These are phyloP conservation scores for Ruditapes philippinarum DNA, from an alignment of 1,140 invertebrate species.

Conservation along the genomic window DNA sequence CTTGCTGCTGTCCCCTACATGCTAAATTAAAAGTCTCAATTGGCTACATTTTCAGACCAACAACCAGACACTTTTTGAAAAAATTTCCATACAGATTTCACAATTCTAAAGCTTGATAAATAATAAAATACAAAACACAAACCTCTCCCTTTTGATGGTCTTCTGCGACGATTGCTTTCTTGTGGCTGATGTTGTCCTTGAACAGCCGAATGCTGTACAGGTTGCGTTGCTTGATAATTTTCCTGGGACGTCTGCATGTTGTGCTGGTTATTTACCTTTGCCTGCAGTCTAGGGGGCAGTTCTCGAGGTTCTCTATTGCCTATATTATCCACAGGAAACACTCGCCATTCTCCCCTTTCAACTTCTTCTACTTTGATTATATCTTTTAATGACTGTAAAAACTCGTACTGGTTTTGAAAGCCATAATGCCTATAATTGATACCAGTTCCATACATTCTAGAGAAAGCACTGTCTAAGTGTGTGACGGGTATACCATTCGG, in stretches of 20 bases:
- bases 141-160: slow-evolving; percentile 64
- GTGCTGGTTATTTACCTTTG: too few relatives aligned
- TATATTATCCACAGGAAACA: slow-evolving; percentile 66
- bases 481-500: slow-evolving; percentile 71
- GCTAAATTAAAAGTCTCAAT: too few relatives aligned
- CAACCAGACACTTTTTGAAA: too few relatives aligned
- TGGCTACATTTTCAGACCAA: too few relatives aligned
- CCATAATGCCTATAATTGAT: slow-evolving; percentile 71
- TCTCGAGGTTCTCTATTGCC: too few relatives aligned
- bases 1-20: too few relatives aligned
- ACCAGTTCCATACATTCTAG: slow-evolving; percentile 73
- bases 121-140: too few relatives aligned
- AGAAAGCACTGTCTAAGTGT: slow-evolving; percentile 76
- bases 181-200: not conserved
- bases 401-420: slow-evolving; percentile 71
- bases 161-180: not conserved
- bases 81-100: too few relatives aligned
- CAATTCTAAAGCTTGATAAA: too few relatives aligned
- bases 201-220: not conserved
- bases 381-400: slow-evolving; percentile 72
- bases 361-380: slow-evolving; percentile 70
- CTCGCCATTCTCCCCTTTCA: slow-evolving; percentile 63
- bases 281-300: too few relatives aligned
- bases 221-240: not conserved
- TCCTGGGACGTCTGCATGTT: not conserved